These are phyloP conservation scores for Nannoperca australis DNA, from an alignment of 2,797 vertebrate genomes.

Conservation along the genomic window DNA sequence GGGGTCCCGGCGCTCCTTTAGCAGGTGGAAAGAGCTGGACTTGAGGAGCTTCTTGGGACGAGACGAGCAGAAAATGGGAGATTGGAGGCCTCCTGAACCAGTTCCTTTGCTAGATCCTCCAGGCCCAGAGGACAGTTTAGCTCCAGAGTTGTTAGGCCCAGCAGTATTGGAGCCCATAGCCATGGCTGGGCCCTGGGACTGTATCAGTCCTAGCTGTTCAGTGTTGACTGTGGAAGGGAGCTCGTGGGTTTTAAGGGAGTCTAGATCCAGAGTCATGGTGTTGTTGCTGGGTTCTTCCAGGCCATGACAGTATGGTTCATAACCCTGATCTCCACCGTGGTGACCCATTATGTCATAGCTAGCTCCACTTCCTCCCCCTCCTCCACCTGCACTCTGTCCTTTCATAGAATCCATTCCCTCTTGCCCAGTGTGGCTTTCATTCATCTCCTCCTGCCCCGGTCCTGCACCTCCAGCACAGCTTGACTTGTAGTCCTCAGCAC, in stretches of 20 bases:
- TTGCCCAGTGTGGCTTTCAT: slow-evolving; percentile 82
- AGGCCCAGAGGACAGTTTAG: slow-evolving; percentile 79
- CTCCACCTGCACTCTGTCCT: slow-evolving; percentile 75
- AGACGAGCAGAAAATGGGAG: slow-evolving; percentile 94
- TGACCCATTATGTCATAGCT: slow-evolving; percentile 89
- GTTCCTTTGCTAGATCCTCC: slow-evolving; percentile 73
- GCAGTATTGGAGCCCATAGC: slow-evolving; percentile 79
- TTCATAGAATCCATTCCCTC: slow-evolving; percentile 85
- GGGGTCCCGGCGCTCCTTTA: slow-evolving; percentile 92
- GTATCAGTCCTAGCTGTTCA: slow-evolving; percentile 93
- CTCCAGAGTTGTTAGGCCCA: slow-evolving; percentile 78
- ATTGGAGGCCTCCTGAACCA: slow-evolving; percentile 87
- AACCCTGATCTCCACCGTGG: slow-evolving; percentile 85
- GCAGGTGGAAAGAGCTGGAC: slow-evolving; percentile 93
- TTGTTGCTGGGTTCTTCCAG: slow-evolving; percentile 84
- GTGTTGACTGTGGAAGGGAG: slow-evolving; percentile 94
- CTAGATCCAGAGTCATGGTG: slow-evolving; percentile 90
- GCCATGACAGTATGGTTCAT: slow-evolving; percentile 86
- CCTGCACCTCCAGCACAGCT: slow-evolving; percentile 86
- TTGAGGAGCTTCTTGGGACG: slow-evolving; percentile 96
- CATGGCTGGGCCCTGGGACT: slow-evolving; percentile 84
- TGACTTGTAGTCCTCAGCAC: slow-evolving; percentile 91
- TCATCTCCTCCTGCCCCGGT: slow-evolving; percentile 85
- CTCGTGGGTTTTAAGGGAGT: slow-evolving; percentile 91
- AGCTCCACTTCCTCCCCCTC: slow-evolving; percentile 71